phyloP scores from a whole-genome alignment of 2,888 invertebrate species.

The Nemotelus nigrinus region DNA sequence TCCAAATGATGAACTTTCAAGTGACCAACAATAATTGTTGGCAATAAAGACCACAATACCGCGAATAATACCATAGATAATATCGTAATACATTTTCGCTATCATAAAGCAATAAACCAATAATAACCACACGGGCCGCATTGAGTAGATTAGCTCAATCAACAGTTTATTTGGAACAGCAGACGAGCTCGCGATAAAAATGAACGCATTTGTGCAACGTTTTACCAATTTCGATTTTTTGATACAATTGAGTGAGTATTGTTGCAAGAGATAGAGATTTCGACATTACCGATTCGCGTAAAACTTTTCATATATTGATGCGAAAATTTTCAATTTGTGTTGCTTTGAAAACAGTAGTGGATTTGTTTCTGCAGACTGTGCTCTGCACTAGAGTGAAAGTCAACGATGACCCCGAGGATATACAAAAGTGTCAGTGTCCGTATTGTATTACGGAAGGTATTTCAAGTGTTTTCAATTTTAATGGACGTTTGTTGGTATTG shows the following conservation, averaged over 20 bases:
- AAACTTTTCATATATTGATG: constrained; percentile 11
- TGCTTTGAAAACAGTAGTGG: constrained; percentile 26
- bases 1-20: constrained; percentile 28
- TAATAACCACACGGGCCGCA: not conserved
- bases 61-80: constrained; percentile 25
- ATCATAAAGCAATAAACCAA: constrained; percentile 16
- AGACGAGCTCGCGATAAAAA: constrained; percentile 6
- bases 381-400: constrained; percentile 6
- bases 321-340: constrained; percentile 12
- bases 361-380: constrained; percentile 26
- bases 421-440: constrained; percentile 26
- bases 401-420: constrained; percentile 22
- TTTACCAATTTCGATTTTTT: constrained; percentile 36
- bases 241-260: constrained; percentile 38
- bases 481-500: not conserved
- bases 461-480: not conserved
- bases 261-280: not conserved
- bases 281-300: not conserved
- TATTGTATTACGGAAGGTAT: constrained; percentile 27
- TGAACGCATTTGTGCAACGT: constrained; percentile 36
- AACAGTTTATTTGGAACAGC: constrained; percentile 17
- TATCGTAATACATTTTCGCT: constrained; percentile 14
- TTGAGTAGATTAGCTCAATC: constrained; percentile 2
- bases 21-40: constrained; percentile 35
- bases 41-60: constrained; percentile 10